Base-by-base conservation (phyloP, 1,140 invertebrate species). In the Conus ventricosus region DNA sequence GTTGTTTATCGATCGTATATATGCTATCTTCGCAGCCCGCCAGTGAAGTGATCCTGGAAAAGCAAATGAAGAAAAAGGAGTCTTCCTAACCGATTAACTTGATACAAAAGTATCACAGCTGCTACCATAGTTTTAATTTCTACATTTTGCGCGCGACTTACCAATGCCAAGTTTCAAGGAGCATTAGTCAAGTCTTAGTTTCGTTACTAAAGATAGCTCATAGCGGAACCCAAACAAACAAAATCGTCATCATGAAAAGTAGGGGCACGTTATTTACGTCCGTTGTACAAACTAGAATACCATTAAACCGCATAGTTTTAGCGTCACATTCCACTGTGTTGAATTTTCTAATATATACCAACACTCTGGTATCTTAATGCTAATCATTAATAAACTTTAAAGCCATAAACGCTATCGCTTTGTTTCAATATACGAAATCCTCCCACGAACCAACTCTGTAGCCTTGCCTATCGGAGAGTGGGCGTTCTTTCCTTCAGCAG, bases 171-270 rank as follows among this genome's bases (percentile, higher is more conserved):
- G 71, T 51, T 81, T 39, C 51, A n/a, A 25, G 7, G 5, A 13
- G 5, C 4, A 84, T 27, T 25, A 63, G 5, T 15, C 20, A 15
- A 5, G 11, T 5, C 27, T 13, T 27, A 84, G 55, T 84, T 84
- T 84, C n/a, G 82, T 67, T 84, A 27, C 82, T 84, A 25, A 63
- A 84, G 55, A 60, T 84, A 63, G 55, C 82, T 25, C 23, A 60
- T 84, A 63, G 55, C 82, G 20, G 5, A 84, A 84, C 8, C 82
- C 8, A 60, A 60, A 60, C 23, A 84, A 8, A 84, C 8, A 67
- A 55, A 60, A 84, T 63, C 82, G 82, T 63, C 82, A 84, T 27
- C 23, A 13, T 54, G 54, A 83, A 17, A 13, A 60, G 25, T 10
- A 80, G 13, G 76, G 10, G 10, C 39, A 27, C 8, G 10, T 5